Conservation (phyloP, 2,113 vertebrate genomes). For the Steatornis caripensis region DNA sequence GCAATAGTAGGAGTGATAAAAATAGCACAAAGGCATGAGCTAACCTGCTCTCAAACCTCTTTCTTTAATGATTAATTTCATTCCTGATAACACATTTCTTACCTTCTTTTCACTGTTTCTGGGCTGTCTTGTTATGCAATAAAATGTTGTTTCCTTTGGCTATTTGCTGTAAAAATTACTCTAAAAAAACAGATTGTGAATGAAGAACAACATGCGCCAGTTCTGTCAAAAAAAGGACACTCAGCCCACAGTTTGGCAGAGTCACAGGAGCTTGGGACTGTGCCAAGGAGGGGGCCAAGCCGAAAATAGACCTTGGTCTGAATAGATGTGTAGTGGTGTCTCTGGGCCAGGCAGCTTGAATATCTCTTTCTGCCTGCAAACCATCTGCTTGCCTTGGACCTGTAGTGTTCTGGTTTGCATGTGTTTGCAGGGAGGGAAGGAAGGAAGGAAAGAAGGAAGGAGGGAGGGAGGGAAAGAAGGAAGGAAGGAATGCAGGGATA, state of each 20-base stretch:
- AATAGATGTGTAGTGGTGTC: background rate
- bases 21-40: conserved; percentile 6
- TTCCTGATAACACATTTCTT: background rate
- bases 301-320: conserved; percentile 30
- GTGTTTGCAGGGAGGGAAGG: background rate
- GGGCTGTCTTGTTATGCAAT: background rate
- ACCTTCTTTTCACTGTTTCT: conserved; percentile 10
- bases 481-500: background rate
- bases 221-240: conserved; percentile 20
- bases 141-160: background rate
- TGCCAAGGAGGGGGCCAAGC: conserved; percentile 27
- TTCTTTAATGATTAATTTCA: background rate
- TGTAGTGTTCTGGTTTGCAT: background rate
- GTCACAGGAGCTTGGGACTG: background rate
- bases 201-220: conserved; percentile 45
- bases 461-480: too few relatives aligned
- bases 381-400: background rate
- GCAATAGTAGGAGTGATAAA: background rate
- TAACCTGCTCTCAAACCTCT: background rate
- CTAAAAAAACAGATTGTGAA: conserved; percentile 43
- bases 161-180: conserved; percentile 22
- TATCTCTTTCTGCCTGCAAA: background rate
- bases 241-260: conserved; percentile 19
- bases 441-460: too few relatives aligned
- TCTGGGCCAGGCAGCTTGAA: background rate